Base-by-base conservation (phyloP, 2,888 invertebrate genomes). In the Microctonus hyperodae region DNA sequence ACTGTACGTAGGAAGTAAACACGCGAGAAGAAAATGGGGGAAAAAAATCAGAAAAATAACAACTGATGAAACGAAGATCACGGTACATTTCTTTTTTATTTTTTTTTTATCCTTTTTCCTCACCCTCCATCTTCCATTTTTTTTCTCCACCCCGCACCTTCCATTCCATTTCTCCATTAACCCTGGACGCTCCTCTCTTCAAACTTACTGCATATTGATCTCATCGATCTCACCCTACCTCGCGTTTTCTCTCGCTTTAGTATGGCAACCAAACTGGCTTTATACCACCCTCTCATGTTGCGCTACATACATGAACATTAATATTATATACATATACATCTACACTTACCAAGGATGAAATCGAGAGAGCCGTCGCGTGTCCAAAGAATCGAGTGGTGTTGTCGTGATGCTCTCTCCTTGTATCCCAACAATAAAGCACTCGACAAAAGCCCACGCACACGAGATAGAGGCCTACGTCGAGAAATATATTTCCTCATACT, bases 191-290 rank as follows among this genome's bases (percentile, higher is more conserved):
- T 72, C 70, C 73, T 74, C 73, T 74, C 73, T 73, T 77, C 78
- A 80, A 78, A 81, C 82, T 82, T 82, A 82, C 82, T 81, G 82
- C 81, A 81, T 81, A 82, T 82, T 81, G 82, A 82, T 81, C 81
- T 78, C 81, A 81, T 81, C 80, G 80, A 81, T 82, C 81, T 77
- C 73, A 68, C 73, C 74, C 74, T 73, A 73, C 75, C 61, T 44
- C 56, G 13, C 13, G 7, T 16, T 37, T 58, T 22, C n/a, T 61
- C 59, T 48, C 61, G 37, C 35, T 44, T 44, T 20, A 16, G 44
- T 44, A 44, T 16, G n/a, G 16, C 16, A 44, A 44, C 16, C 4
- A 44, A n/a, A 48, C 63, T 57, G 35, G 31, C 65, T 50, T 58
- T 37, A 56, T 64, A 44, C 61, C 31, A 33, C 67, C 31, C 53